A percentile compares a stretch with the other conserved stretches of the same genome.
phyloP scores from a whole-genome alignment of 2,113 vertebrate species.

The Cryptomyrus ogoouensis region DNA sequence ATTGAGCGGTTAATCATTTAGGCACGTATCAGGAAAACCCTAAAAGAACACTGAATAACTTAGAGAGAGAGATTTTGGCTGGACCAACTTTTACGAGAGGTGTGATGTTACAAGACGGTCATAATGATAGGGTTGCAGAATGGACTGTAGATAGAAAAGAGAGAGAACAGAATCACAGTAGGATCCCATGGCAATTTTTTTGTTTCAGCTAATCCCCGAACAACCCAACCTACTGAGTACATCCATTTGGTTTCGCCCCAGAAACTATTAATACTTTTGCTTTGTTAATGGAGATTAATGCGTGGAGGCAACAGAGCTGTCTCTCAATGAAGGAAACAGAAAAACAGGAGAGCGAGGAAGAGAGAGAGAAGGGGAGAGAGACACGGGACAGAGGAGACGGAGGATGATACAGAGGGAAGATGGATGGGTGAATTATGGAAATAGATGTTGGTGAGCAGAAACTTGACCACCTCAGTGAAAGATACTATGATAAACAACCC shows the following conservation, averaged over 20 bases:
- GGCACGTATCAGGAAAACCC: not conserved
- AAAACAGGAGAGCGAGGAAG: constrained; percentile 20
- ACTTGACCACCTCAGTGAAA: constrained; percentile 38
- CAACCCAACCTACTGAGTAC: constrained; percentile 28
- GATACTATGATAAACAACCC: constrained; percentile 37
- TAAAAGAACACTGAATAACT: not conserved
- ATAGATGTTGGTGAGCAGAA: constrained; percentile 24
- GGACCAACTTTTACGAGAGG: not conserved
- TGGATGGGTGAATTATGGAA: constrained; percentile 50
- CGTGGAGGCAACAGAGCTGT: constrained; percentile 31
- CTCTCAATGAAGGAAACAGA: not conserved
- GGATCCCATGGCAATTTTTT: constrained; percentile 22
- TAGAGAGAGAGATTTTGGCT: not conserved
- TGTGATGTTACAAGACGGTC: not conserved
- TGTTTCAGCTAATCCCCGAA: constrained; percentile 18
- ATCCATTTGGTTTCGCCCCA: constrained; percentile 40
- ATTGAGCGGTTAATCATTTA: not conserved
- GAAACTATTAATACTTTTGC: constrained; percentile 53
- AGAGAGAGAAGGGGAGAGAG: constrained; percentile 27
- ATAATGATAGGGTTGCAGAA: not conserved
- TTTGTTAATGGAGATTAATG: constrained; percentile 61
- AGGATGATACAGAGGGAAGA: constrained; percentile 49
- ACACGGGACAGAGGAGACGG: not conserved
- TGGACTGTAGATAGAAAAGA: constrained; percentile 22
- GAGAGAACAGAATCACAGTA: constrained; percentile 21